Conservation (phyloP, 2,797 vertebrate genomes). For the Phrynocephalus guinanensis region DNA sequence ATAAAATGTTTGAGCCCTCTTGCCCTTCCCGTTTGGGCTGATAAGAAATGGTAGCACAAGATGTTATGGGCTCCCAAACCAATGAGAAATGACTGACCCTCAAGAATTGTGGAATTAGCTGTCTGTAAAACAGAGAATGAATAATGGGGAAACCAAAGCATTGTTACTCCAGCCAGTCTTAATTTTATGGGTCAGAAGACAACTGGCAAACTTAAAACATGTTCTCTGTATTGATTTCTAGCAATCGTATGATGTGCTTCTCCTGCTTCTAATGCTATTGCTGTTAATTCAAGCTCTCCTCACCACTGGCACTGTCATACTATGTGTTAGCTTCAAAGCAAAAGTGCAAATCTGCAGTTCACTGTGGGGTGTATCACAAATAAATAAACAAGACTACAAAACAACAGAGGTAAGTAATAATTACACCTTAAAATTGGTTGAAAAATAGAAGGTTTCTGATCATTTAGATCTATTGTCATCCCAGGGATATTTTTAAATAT, state of each 20-base stretch:
- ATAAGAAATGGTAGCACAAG: neutral
- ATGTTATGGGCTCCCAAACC: neutral
- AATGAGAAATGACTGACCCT: neutral
- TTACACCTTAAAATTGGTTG: neutral
- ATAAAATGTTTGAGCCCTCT: neutral
- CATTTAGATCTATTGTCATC: conserved; percentile 1
- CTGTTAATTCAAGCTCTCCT: conserved; percentile 93
- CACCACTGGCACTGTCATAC: conserved; percentile 90
- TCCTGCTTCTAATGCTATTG: conserved; percentile 91
- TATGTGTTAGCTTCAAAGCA: conserved; percentile 92
- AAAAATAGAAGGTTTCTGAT: neutral
- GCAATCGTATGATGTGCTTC: conserved; percentile 91
- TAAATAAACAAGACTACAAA: conserved; percentile 72
- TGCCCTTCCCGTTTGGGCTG: neutral
- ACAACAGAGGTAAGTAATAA: conserved; percentile 70
- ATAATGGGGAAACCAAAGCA: neutral
- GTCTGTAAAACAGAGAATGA: neutral
- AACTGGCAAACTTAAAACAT: conserved; percentile 32
- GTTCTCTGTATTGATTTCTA: conserved; percentile 59
- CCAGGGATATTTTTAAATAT: conserved; percentile 36
- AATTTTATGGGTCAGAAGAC: neutral
- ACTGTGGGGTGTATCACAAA: conserved; percentile 63
- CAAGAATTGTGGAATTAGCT: neutral
- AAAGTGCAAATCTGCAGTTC: conserved; percentile 72
- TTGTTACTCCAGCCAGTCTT: neutral